Base-by-base conservation (phyloP, 2,797 vertebrate genomes). In the Amblyraja radiata region DNA sequence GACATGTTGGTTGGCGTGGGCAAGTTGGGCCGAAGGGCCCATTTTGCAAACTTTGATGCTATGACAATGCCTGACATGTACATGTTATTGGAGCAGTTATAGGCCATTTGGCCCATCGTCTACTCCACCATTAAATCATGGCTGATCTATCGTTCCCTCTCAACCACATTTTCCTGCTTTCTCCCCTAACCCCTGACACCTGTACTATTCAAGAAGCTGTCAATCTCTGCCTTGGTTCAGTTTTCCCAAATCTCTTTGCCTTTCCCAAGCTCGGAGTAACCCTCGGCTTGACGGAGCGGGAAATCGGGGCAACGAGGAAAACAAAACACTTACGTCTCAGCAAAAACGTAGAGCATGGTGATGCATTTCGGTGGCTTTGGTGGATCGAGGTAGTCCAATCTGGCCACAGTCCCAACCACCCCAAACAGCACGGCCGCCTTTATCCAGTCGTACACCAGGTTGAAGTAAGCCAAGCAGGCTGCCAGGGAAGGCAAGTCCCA, bases 391-490 rank as follows among this genome's bases (percentile, higher is more conserved):
- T 99, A 98, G 95, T 99, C 99, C 93, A 99, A 96, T 90, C 96
- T 97, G 18, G 98, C 96, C 0, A 99, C 96, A 0, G 97, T 99
- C 96, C 97, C 98, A 95, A 97, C 97, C 79, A 99, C 96, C 0
- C 99, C 98, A 11, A 99, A 99, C 97, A 99, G 98, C 94, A 99
- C 97, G 0, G 98, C 98, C 0, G 99, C 97, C 95, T 99, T 99
- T 90, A 99, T 97, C 99, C 99, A 99, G 95, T 99, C 99, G 0
- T 99, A 99, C 93, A 99, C 97, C 96, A 99, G 94, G 95, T 98
- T 99, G 14, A 97, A 96, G 94, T 99, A 99, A 32, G 98, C 98
- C 91, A 99, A 94, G 80, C 98, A 98, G 94, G 98, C 99, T 99
- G 94, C 21, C 8, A 39, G 9, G n/a, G 23, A 32, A 93, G 58